Percentiles rank a stretch among this genome's conserved stretches.
phyloP scores from a whole-genome alignment of 2,888 invertebrate genomes.

The Drosophila atripex region DNA sequence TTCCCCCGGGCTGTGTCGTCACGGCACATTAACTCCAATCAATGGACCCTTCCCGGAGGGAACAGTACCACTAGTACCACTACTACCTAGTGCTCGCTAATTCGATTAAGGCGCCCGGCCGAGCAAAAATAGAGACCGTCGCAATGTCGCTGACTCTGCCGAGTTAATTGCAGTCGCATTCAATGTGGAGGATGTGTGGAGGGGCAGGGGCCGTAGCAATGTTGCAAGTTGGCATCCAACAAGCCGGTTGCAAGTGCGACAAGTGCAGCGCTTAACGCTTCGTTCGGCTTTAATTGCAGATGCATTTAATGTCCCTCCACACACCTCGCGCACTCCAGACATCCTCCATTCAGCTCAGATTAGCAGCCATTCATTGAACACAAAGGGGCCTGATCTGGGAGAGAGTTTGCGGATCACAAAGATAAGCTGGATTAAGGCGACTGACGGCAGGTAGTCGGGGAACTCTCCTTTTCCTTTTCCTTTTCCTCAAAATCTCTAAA shows the following conservation, averaged over 20 bases:
- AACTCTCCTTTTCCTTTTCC: not conserved
- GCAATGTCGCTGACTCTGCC: constrained; percentile 49
- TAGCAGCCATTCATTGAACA: constrained; percentile 21
- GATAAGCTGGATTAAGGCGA: constrained; percentile 22
- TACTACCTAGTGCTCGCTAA: constrained; percentile 49
- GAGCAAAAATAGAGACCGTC: constrained; percentile 36
- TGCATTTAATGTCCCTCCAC: constrained; percentile 34
- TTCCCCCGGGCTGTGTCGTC: constrained; percentile 23
- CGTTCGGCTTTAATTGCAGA: constrained; percentile 51
- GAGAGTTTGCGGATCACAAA: constrained; percentile 18
- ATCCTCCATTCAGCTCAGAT: constrained; percentile 18
- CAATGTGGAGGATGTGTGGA: constrained; percentile 10
- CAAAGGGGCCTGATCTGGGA: constrained; percentile 10
- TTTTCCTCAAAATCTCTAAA: not conserved
- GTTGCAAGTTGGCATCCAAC: constrained; percentile 9
- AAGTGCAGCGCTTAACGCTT: constrained; percentile 43
- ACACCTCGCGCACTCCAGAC: constrained; percentile 12
- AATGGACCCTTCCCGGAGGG: constrained; percentile 47
- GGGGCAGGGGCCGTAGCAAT: constrained; percentile 24
- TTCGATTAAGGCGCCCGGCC: constrained; percentile 68
- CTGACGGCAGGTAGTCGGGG: not conserved
- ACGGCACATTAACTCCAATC: constrained; percentile 73
- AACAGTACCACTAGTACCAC: constrained; percentile 5
- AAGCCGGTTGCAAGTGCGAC: constrained; percentile 44
- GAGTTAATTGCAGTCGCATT: constrained; percentile 61